Base-by-base conservation (phyloP, 2,888 invertebrate genomes). In the Drosophila borborema region DNA sequence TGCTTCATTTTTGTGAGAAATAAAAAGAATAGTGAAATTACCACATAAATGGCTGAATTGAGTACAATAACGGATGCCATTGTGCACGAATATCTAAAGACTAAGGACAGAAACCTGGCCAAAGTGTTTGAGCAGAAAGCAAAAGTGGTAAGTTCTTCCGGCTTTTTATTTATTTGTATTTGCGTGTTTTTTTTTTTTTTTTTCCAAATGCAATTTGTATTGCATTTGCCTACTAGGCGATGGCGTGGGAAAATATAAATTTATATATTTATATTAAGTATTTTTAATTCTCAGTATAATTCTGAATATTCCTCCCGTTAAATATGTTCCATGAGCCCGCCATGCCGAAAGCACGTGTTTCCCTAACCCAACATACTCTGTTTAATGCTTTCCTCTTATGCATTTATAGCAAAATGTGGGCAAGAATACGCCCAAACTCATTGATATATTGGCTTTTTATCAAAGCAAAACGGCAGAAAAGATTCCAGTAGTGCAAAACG, bases 121-220 rank as follows among this genome's bases (percentile, higher is more conserved):
- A 94, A 95, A 85, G 94, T 95, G 58, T 96, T 96, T 90, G 94
- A 95, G 87, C 95, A 95, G 86, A 96, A 96, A 93, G 95, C 95
- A 1, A 96, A 96, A 91, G 95, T 96, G 93, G 97, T 97, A 94
- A 95, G 96, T 94, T 45, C 45, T 46, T 46, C 14, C 23, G 10
- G 31, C 16, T 18, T 53, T 38, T 49, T 56, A 45, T 48, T 0
- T 8, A 38, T 61, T 23, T 49, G 4, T 34, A 14, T 18, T 61
- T 28, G 28, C 28, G 28, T 28, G 28, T 28, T 28, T 14, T 40
- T 34, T 64, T 34, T 10, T 41, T 10, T 46, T 31, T 34, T 66
- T 61, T 41, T 64, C 66, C 66, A 73, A 73, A 53, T 12, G 36
- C 38, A 41, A 38, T 34, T 18, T 18, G 23, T 8, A 36, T 62